A percentile compares a stretch with the other conserved stretches of the same genome.
Conservation (phyloP, 2,113 vertebrate genomes). For the Cryptomyrus ogoouensis region DNA sequence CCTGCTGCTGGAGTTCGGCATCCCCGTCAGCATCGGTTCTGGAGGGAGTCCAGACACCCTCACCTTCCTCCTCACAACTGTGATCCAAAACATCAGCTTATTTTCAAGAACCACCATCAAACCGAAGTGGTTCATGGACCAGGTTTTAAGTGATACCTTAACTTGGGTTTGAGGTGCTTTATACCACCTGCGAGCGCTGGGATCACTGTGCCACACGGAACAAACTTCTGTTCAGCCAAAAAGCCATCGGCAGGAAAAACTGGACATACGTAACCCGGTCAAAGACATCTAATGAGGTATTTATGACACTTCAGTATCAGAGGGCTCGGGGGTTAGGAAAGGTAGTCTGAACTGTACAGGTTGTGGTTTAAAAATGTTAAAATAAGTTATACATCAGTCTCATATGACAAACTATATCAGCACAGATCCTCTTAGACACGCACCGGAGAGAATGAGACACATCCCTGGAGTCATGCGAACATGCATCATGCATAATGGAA, state of each 20-base stretch:
- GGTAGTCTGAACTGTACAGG: neutral
- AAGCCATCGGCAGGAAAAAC: neutral
- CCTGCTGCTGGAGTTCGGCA: neutral
- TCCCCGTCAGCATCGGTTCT: neutral
- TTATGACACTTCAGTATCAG: neutral
- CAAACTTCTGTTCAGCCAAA: neutral
- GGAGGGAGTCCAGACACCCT: neutral
- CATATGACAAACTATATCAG: slow-evolving; percentile 29
- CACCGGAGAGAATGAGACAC: slow-evolving; percentile 41
- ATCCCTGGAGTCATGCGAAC: slow-evolving; percentile 54
- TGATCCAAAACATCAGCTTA: neutral
- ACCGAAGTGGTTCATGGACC: neutral
- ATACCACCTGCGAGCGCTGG: neutral
- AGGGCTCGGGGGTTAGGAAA: neutral
- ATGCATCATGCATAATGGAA: slow-evolving; percentile 62
- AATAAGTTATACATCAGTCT: neutral
- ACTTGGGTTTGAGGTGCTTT: neutral
- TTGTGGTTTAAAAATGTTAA: neutral
- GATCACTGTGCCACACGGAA: neutral
- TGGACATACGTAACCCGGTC: neutral
- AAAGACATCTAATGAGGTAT: neutral
- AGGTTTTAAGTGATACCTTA: neutral
- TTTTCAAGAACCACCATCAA: neutral
- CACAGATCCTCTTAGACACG: slow-evolving; percentile 34
- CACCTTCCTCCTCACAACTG: neutral